Base-by-base conservation (phyloP, 2,888 invertebrate genomes). In the Hetaerina titia region DNA sequence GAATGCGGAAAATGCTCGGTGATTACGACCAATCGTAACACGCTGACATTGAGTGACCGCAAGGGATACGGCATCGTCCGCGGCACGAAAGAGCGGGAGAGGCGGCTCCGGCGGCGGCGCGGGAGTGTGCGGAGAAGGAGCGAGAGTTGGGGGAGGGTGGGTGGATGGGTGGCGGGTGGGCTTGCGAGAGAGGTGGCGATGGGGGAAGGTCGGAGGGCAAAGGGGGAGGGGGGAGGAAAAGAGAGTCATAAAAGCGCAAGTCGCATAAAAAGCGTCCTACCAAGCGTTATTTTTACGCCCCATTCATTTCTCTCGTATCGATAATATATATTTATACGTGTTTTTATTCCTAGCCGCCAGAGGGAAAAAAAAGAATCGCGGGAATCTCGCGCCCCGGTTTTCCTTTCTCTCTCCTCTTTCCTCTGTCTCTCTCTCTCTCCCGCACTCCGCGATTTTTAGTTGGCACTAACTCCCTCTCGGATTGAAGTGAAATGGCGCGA, bases 231-330 rank as follows among this genome's bases (percentile, higher is more conserved):
- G 64, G 90, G 31, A 64, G 60, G 90, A 90, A 45, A n/a, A 64
- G 45, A 19, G 63, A 92, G 92, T 92, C 92, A 92, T 92, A 92
- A 92, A 92, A 92, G 92, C 81, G 31, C 92, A 92, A 92, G 92
- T 64, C 92, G 45, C 92, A 92, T 92, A 92, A 92, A 92, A 90
- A 92, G 56, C 64, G 92, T 92, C 92, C 92, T 74, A 92, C 92
- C 92, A 92, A 92, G 92, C 92, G 92, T 92, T 92, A 92, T 92
- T 92, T 92, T 92, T 92, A 92, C 92, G 92, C 92, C 92, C 69
- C 92, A 92, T 92, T 92, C 92, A 92, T 92, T 92, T 92, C 92
- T 92, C 92, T 92, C 92, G 92, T 69, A 92, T 92, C 92, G 92
- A 92, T 92, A 92, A 92, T 92, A 69, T 92, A 92, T 92, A 92